A percentile compares a stretch with the other conserved stretches of the same genome.
Conservation (phyloP, 2,888 invertebrate species). For the Caenorhabditis becei region DNA sequence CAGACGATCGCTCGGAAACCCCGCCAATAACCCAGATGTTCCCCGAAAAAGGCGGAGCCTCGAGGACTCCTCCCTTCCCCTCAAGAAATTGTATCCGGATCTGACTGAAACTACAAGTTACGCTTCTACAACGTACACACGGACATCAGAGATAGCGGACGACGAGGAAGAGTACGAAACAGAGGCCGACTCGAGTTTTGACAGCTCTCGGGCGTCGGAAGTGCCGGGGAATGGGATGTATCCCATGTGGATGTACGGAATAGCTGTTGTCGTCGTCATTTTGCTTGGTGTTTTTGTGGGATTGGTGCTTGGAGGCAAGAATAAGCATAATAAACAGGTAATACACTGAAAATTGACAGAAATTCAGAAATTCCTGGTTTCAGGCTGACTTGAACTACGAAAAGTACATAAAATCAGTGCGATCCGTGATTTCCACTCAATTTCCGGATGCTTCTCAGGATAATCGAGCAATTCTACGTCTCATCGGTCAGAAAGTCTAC, state of each 20-base stretch:
- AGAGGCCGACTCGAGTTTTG: conserved; percentile 27
- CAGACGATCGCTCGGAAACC: conserved; percentile 35
- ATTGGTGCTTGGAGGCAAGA: neutral
- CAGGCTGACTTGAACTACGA: conserved; percentile 8
- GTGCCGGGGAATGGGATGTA: neutral
- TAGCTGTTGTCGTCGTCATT: neutral
- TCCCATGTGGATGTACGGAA: conserved; percentile 9
- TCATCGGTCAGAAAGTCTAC: conserved; percentile 34
- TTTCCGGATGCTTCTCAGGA: conserved; percentile 25
- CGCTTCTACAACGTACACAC: conserved; percentile 15
- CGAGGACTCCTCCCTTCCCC: neutral
- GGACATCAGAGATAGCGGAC: conserved; percentile 28
- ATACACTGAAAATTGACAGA: neutral
- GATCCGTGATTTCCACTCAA: neutral
- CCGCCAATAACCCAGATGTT: conserved; percentile 1
- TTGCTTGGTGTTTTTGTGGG: conserved; percentile 9
- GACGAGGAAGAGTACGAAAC: conserved; percentile 42
- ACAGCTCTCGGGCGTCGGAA: conserved; percentile 20
- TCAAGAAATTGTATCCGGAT: conserved; percentile 26
- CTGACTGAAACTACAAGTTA: conserved; percentile 17
- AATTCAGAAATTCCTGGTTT: neutral
- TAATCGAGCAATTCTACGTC: conserved; percentile 27
- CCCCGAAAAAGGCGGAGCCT: conserved; percentile 9
- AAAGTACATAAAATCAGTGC: conserved; percentile 24
- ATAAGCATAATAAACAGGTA: conserved; percentile 2